Base-by-base conservation (phyloP, 2,888 invertebrate species). In the Heliconius sara region DNA sequence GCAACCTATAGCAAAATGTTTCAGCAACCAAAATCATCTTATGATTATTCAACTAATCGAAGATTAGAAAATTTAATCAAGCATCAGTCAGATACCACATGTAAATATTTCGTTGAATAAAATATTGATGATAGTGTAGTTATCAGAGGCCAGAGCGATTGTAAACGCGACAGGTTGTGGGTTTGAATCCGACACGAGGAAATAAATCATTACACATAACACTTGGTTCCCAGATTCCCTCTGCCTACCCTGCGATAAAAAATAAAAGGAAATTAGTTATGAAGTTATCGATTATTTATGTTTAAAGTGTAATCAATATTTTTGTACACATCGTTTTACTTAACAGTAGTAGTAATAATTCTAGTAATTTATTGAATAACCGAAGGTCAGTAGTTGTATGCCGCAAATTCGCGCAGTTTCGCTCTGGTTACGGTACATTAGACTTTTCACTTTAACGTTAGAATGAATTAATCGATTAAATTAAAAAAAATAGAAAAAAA, bases 391-490 rank as follows among this genome's bases (percentile, higher is more conserved):
- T 22, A 75, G 27, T 68, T 78, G 76, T 57, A 66, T 57, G 79
- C 78, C 75, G 70, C 60, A 76, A 80, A 79, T 60, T 73, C 65
- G 30, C 71, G 66, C 77, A 76, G 82, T 82, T 79, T 73, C 79
- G 79, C 80, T 83, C 80, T 83, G 82, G 81, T 82, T 83, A 78
- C 79, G 79, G 76, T 78, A 81, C 80, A 78, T 79, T 80, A 72
- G 81, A 80, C 79, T 80, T 79, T 78, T 80, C 79, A 80, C 76
- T 79, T 34, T 27, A 71, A 79, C 72, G 27, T 68, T 34, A 63
- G 52, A 80, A 25, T 77, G n/a, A 70, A 74, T 73, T 63, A 80
- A 77, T 73, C 34, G 63, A 75, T 72, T 60, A 52, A 73, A 43
- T 76, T 3, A 30, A 30, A 30, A 30, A 30, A 4, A 30, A 30